Evolutionary conservation across 1,140 invertebrate genomes (phyloP), one percentile per base, ranked within the genome.

Genomic region (Asobara japonica): DNA sequence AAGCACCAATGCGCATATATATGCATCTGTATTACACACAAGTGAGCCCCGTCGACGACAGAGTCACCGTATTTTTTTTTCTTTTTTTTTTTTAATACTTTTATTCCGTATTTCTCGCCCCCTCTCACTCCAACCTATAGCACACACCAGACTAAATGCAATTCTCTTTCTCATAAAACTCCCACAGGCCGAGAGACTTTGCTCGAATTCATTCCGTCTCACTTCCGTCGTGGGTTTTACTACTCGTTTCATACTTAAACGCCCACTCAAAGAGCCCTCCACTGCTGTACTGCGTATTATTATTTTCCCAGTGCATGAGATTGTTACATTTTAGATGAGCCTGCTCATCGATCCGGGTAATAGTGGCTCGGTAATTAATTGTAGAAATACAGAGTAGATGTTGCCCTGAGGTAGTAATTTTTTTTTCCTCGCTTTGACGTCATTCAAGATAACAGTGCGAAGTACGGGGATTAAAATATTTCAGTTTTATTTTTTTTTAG

Each of bases 281-380:
- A 74, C 60, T 71, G 70, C 77, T 60, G 74, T 71, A 78, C 73
- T 51, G 66, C 77, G 66, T 76, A 65, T 65, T 66, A 70, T 64
- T 56, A 66, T 66, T 64, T 29, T 71, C 33, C 65, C 41, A 5
- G 41, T 16, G n/a, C n/a, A 45, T 2, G 41, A 45, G 41, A 45
- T 16, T 18, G 41, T 45, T 45, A 16, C 5, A 45, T 45, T 45
- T 45, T 2, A 16, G 41, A 45, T 45, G 41, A 45, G 41, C 13
- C 13, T 45, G 13, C 41, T 45, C 41, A 45, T 45, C 41, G 41
- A 45, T 45, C 41, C 18, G 41, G 41, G 18, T 45, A 45, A 45
- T 16, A 18, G 41, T 16, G 41, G 4, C 18, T 16, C 2, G n/a
- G n/a, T 45, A 16, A 45, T 45, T 16, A 5, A 18, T 45, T 16